phyloP scores from a whole-genome alignment of 2,113 vertebrate genomes.

The Centropristis striata region DNA sequence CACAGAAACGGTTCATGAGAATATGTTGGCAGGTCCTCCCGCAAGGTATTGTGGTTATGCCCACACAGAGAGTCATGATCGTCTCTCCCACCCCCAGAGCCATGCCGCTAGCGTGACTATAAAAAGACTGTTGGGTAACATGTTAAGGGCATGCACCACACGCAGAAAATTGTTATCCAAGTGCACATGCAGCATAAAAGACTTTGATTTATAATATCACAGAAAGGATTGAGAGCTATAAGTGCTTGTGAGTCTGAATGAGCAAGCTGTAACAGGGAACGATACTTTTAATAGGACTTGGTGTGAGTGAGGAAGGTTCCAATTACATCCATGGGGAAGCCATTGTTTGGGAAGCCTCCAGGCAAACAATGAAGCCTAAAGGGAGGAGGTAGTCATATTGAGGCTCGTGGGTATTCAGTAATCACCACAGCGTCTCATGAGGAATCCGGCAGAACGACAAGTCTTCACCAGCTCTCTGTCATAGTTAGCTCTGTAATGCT shows the following conservation, averaged over 20 bases:
- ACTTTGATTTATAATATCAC: neutral
- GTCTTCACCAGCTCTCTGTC: slow-evolving; percentile 51
- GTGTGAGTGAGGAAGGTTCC: slow-evolving; percentile 48
- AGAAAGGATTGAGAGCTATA: slow-evolving; percentile 21
- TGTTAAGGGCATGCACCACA: neutral
- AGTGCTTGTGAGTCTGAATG: slow-evolving; percentile 14
- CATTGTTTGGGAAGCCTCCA: slow-evolving; percentile 69
- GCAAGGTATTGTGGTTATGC: too few species aligned
- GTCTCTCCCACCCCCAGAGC: neutral
- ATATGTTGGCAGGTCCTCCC: too few species aligned
- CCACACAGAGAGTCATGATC: too few species aligned
- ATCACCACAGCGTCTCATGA: slow-evolving; percentile 59
- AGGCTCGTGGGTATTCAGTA: slow-evolving; percentile 68
- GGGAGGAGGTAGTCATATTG: slow-evolving; percentile 59
- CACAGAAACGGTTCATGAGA: too few species aligned
- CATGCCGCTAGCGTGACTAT: neutral
- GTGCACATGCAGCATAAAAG: slow-evolving; percentile 1
- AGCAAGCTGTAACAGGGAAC: slow-evolving; percentile 20
- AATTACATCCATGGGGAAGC: slow-evolving; percentile 64
- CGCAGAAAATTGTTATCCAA: slow-evolving; percentile 10
- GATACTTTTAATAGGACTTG: slow-evolving; percentile 25
- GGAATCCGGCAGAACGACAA: slow-evolving; percentile 60
- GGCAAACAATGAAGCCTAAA: slow-evolving; percentile 58
- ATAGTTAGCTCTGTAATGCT: slow-evolving; percentile 23
- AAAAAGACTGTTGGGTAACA: neutral